Base-by-base conservation (phyloP, 2,113 vertebrate species). In the Jacana jacana region DNA sequence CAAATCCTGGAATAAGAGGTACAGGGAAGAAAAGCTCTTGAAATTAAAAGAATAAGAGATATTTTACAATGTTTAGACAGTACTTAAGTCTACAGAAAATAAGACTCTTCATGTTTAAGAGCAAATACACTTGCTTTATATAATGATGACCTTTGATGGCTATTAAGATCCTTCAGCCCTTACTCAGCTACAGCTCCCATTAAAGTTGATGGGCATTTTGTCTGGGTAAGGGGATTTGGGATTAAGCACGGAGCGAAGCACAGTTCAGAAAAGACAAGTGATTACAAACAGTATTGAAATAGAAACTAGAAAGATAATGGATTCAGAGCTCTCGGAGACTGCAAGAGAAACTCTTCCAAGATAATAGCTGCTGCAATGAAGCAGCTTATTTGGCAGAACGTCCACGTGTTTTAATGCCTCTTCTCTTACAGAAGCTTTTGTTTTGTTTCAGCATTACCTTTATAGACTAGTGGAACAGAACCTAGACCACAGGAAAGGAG, bases 151-250 rank as follows among this genome's bases (percentile, higher is more conserved):
- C 91, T 89, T 86, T 95, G 93, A 91, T 68, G 52, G 69, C 83
- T 78, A 55, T 40, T 91, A 48, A 95, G 91, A 94, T 75, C 93
- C 70, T 70, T 79, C 96, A 89, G 73, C 66, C 90, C 75, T 91
- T 73, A 57, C 70, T 91, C 90, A 95, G 66, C 88, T 91, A 44
- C 65, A 52, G 89, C 81, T 95, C 73, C 86, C 86, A 91, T 65
- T 93, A 95, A 92, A 91, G 84, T 57, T 85, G 91, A 86, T 87
- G 95, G 84, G 83, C 78, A 86, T 91, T 95, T 92, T 96, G 84
- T 92, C 93, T 93, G 93, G 84, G 81, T 91, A 93, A 87, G 88
- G 95, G 86, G 89, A 95, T 92, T 95, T 91, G 70, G 93, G 77
- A 91, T 91, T 89, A 93, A 68, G 63, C 28, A 37, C 3, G 5